Evolutionary conservation across 2,797 vertebrate genomes (phyloP).

Genomic region (Thaleichthys pacificus): DNA sequence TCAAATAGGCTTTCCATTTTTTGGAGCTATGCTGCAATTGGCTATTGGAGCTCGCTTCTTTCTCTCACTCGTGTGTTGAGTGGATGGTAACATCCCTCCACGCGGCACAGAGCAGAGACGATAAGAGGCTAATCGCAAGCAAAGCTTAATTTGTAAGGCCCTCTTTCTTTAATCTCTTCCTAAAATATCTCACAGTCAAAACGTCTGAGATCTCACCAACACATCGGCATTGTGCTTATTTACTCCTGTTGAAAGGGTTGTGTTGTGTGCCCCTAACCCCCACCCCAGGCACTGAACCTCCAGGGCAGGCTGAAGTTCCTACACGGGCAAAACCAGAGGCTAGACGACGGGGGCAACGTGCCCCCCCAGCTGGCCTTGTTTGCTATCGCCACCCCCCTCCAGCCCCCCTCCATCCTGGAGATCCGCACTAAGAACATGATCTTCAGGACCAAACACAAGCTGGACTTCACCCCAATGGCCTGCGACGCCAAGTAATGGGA

Average conservation of each 20-base stretch:
- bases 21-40: neutral
- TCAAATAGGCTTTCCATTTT: neutral
- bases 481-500: conserved; percentile 67
- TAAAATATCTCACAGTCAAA: neutral
- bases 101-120: neutral
- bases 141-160: neutral
- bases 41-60: neutral
- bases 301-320: conserved; percentile 66
- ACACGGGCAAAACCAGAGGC: conserved; percentile 53
- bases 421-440: conserved; percentile 63
- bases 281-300: conserved; percentile 63
- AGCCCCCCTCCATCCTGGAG: conserved; percentile 66
- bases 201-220: too few species aligned
- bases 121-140: neutral
- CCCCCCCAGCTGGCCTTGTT: conserved; percentile 65
- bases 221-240: too few species aligned
- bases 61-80: too few species aligned
- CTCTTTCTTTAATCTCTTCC: neutral
- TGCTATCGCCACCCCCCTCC: conserved; percentile 62
- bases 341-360: conserved; percentile 25
- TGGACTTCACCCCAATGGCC: conserved; percentile 74
- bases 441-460: conserved; percentile 75
- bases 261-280: too few species aligned
- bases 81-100: neutral
- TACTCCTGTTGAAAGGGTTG: too few species aligned